Conservation (phyloP, 2,888 invertebrate genomes). For the Drosophila percnosoma region DNA sequence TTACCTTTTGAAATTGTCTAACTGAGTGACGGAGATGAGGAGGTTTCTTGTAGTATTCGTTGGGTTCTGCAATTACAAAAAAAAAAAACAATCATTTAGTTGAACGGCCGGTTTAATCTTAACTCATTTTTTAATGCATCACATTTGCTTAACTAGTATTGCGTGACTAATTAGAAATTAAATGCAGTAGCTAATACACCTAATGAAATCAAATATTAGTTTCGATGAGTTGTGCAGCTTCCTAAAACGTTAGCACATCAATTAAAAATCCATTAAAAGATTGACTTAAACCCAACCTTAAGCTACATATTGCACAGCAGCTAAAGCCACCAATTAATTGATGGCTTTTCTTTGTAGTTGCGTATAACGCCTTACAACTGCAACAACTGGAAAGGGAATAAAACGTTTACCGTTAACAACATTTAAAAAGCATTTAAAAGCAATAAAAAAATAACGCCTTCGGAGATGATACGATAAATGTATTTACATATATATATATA, state of each 20-base stretch:
- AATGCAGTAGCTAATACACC: conserved; percentile 15
- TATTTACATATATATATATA: too few relatives aligned
- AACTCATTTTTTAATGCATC: not conserved
- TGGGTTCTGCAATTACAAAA: conserved; percentile 61
- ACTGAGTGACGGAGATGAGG: conserved; percentile 37
- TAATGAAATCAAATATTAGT: conserved; percentile 8
- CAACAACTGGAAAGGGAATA: conserved; percentile 9
- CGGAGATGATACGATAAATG: not conserved
- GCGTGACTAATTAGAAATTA: not conserved
- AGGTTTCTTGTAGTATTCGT: conserved; percentile 49
- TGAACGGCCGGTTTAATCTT: not conserved
- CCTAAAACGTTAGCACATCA: conserved; percentile 20
- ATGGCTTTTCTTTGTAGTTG: not conserved
- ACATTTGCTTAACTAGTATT: not conserved
- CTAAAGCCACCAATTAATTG: conserved; percentile 27
- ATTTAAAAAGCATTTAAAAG: conserved; percentile 50
- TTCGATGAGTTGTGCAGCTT: conserved; percentile 25
- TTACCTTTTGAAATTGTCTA: conserved; percentile 57
- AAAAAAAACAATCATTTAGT: not conserved
- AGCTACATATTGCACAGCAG: conserved; percentile 46
- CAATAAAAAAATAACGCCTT: conserved; percentile 33
- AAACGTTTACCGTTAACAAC: conserved; percentile 53
- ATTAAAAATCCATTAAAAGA: conserved; percentile 39
- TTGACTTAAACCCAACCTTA: conserved; percentile 26
- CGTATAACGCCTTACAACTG: conserved; percentile 23